A percentile compares a stretch with the other conserved stretches of the same genome.
These are phyloP conservation scores for Cheilinus undulatus DNA, from an alignment of 2,113 vertebrate genomes.

Conservation along the genomic window DNA sequence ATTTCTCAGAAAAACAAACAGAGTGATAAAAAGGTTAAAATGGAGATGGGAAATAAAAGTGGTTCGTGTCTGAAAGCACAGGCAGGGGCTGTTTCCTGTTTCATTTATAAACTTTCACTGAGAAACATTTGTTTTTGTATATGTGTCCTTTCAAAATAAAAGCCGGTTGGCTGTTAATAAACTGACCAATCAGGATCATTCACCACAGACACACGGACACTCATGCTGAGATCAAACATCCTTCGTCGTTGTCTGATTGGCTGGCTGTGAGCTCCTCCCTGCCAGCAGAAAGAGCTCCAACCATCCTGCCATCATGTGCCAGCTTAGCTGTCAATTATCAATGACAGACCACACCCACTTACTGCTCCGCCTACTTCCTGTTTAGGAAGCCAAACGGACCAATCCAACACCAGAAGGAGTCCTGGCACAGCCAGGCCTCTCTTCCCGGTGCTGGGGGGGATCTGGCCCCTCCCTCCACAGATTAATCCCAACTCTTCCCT, in stretches of 20 bases:
- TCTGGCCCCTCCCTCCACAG: conserved; percentile 50
- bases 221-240: conserved; percentile 61
- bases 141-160: no score
- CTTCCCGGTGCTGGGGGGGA: conserved; percentile 49
- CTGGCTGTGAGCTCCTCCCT: conserved; percentile 83
- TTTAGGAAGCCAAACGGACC: conserved; percentile 53
- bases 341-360: conserved; percentile 59
- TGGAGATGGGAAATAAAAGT: no score
- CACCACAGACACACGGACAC: no score
- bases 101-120: no score
- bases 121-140: no score
- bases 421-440: conserved; percentile 65
- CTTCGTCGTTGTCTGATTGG: conserved; percentile 76
- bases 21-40: no score
- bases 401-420: conserved; percentile 68
- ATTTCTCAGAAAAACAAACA: no score
- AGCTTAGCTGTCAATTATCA: conserved; percentile 81
- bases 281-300: conserved; percentile 91
- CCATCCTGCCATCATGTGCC: conserved; percentile 82
- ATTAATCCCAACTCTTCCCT: conserved; percentile 25
- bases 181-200: no score
- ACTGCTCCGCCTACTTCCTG: conserved; percentile 62
- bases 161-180: no score
- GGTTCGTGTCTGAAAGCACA: no score
- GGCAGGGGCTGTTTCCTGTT: no score